Evolutionary conservation across 2,888 invertebrate genomes (phyloP).

Genomic region (Acleris holmiana): DNA sequence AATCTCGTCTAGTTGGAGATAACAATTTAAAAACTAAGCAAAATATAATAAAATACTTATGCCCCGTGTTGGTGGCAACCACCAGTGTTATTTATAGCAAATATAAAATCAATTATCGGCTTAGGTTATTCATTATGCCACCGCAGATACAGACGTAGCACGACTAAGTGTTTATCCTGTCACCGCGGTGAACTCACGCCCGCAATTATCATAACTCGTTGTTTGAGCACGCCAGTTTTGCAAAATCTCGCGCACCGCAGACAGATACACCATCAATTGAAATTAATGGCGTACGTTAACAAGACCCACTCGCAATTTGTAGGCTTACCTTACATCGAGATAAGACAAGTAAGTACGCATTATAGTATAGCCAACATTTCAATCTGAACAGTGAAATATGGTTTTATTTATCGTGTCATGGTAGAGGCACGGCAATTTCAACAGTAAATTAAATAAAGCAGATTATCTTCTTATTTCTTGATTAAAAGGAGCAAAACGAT

Average conservation of each 20-base stretch:
- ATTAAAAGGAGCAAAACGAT: no score
- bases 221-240: conserved; percentile 50
- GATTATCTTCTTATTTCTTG: no score
- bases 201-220: conserved; percentile 38
- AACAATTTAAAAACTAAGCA: background rate
- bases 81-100: conserved; percentile 17
- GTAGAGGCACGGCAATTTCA: no score
- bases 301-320: conserved; percentile 52
- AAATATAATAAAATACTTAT: conserved; percentile 8
- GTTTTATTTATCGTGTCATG: background rate
- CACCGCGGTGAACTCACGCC: conserved; percentile 35
- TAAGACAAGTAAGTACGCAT: conserved; percentile 8
- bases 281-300: conserved; percentile 56
- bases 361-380: conserved; percentile 9
- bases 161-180: conserved; percentile 31
- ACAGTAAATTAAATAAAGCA: no score
- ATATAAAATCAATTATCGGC: conserved; percentile 19
- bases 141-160: conserved; percentile 27
- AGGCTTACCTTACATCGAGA: conserved; percentile 25
- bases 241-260: conserved; percentile 53
- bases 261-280: conserved; percentile 55
- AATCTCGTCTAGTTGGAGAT: background rate
- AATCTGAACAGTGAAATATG: conserved; percentile 10
- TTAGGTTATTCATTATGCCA: conserved; percentile 25
- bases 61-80: background rate